Base-by-base conservation (phyloP, 2,113 vertebrate species). In the Opisthocomus hoazin region DNA sequence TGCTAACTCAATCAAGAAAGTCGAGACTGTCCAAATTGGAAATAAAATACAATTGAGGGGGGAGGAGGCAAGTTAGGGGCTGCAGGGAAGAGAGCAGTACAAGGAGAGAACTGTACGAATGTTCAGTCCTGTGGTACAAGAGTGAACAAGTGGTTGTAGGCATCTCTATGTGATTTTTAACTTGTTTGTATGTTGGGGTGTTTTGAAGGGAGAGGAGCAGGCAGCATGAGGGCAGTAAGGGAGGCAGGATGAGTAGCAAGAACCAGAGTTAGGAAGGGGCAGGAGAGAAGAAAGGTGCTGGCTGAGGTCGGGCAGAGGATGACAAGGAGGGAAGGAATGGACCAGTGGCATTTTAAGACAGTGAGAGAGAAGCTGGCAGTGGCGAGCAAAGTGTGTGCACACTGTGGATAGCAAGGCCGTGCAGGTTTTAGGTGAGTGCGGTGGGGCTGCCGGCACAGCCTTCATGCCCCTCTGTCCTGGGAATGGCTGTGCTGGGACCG, bases 401-500 rank as follows among this genome's bases (percentile, higher is more conserved):
- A 20, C 23, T 29, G 41, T 85, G 56, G 32, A 29, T 7, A 75
- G 32, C 32, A 41, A n/a, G 51, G 32, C 56, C 6, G 1, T 50
- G 11, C 22, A 17, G 29, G 43, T 37, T 61, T 87, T 39, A 26
- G 29, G n/a, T 63, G 61, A 27, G 18, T 65, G 27, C 24, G 12
- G 12, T 39, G 19, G 20, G 15, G n/a, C 60, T 78, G 51, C 21
- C 0, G 1, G 4, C 24, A 48, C 2, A 5, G 37, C 34, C 15
- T 50, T 57, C 0, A 2, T 66, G 56, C 7, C 32, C 12, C 7
- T 51, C 24, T 5, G 4, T 1, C 4, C 41, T 22, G 16, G 27
- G 8, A 51, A 46, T 23, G 41, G 41, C 61, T n/a, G 29, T 54
- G 50, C 51, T 2, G 6, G 24, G 24, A 15, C 53, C 5, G 2